phyloP scores from a whole-genome alignment of 2,113 vertebrate genomes.

The Tinamus guttatus region DNA sequence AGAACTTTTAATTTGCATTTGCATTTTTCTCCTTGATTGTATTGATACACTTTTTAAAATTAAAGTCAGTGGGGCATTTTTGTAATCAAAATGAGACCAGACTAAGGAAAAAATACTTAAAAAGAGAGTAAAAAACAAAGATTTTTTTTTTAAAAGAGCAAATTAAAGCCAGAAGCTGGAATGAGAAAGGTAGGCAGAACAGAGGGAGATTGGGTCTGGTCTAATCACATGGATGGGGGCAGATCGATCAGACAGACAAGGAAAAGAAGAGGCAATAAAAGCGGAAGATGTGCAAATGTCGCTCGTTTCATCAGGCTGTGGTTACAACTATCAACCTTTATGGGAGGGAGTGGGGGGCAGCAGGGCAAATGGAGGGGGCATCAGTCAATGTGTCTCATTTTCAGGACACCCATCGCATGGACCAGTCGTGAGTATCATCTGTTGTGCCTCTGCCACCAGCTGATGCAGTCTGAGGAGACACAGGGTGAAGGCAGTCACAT shows the following conservation, averaged over 20 bases:
- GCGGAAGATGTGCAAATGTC: neutral
- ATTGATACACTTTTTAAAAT: neutral
- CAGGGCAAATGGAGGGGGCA: neutral
- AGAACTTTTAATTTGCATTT: neutral
- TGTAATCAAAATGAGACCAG: neutral
- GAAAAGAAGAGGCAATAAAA: neutral
- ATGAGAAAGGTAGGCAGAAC: neutral
- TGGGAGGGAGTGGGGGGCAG: fast-evolving
- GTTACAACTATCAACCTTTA: neutral
- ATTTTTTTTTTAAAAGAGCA: neutral
- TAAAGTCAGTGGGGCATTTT: neutral
- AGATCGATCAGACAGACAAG: neutral
- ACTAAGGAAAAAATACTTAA: neutral
- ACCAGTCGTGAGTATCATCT: fast-evolving
- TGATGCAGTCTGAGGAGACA: neutral
- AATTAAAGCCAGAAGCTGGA: neutral
- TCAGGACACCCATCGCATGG: neutral
- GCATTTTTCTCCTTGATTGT: neutral
- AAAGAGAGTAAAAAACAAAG: too few species aligned
- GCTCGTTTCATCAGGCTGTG: neutral
- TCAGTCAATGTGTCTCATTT: neutral
- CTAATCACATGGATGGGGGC: fast-evolving
- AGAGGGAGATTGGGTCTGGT: neutral
- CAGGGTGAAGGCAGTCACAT: neutral
- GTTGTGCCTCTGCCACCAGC: neutral